A percentile compares a stretch with the other conserved stretches of the same genome.
phyloP scores from a whole-genome alignment of 2,888 invertebrate genomes.

The Scrobipalpa costella region DNA sequence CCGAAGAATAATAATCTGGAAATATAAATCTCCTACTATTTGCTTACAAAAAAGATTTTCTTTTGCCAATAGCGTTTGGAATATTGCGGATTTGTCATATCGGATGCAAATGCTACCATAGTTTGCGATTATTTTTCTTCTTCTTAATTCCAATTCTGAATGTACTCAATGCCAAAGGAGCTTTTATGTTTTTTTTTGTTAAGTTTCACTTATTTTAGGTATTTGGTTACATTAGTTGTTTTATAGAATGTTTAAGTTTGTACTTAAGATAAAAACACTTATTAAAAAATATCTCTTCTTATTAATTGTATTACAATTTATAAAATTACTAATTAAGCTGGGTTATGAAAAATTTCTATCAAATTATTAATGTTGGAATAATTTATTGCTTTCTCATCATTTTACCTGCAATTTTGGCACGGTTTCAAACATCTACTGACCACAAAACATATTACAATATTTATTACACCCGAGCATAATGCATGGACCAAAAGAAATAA shows the following conservation, averaged over 20 bases:
- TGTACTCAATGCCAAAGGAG: not conserved
- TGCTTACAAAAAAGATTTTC: conserved; percentile 12
- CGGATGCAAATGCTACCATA: not conserved
- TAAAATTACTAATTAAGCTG: not conserved
- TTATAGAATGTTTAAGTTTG: too few species aligned
- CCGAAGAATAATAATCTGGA: conserved; percentile 16
- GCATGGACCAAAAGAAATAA: conserved; percentile 22
- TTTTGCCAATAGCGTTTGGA: not conserved
- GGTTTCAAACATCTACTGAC: not conserved
- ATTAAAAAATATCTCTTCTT: too few species aligned
- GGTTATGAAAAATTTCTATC: not conserved
- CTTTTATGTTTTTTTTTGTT: too few species aligned
- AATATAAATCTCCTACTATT: conserved; percentile 11
- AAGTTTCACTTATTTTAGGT: too few species aligned
- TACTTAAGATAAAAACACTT: too few species aligned
- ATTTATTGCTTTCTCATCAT: not conserved
- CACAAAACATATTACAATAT: conserved; percentile 21
- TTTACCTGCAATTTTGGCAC: conserved; percentile 6
- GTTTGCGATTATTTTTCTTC: not conserved
- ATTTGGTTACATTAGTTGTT: too few species aligned
- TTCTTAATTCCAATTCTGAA: not conserved
- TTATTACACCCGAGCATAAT: conserved; percentile 17
- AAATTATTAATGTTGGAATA: not conserved
- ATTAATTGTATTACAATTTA: not conserved
- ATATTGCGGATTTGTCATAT: conserved; percentile 5